Conservation (phyloP, 1,140 invertebrate genomes). For the Plutomurus gul region DNA sequence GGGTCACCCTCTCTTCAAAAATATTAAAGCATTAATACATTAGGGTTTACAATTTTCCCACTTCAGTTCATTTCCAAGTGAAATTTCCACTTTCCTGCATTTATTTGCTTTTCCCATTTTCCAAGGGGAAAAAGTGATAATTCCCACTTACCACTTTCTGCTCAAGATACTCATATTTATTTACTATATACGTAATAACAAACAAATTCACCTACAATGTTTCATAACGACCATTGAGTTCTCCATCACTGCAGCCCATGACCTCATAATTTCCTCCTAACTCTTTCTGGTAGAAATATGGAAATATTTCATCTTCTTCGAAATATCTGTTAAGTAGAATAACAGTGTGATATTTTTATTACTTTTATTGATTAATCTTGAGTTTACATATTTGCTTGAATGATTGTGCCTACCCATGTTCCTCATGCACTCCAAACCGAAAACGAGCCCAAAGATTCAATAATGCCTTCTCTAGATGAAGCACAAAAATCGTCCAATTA, state of each 20-base stretch:
- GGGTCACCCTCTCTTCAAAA: neutral
- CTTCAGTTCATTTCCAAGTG: neutral
- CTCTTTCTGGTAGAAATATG: conserved; percentile 32
- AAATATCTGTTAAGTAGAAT: neutral
- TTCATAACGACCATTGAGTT: conserved; percentile 9
- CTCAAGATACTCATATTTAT: no score
- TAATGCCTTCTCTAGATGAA: conserved; percentile 34
- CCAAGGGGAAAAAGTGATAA: conserved; percentile 45
- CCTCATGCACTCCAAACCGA: conserved; percentile 37
- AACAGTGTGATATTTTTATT: no score
- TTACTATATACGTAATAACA: no score
- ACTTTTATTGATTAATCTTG: no score
- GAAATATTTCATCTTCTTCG: conserved; percentile 8
- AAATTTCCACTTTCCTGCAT: no score
- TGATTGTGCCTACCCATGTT: conserved; percentile 12
- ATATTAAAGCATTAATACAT: neutral
- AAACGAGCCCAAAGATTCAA: conserved; percentile 35
- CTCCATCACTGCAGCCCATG: neutral
- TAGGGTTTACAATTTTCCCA: neutral
- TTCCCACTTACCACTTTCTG: no score
- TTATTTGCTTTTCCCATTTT: no score
- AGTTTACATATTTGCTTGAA: neutral
- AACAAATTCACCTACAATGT: conserved; percentile 36
- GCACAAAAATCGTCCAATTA: neutral
- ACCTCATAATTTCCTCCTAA: neutral